Evolutionary conservation across 2,797 vertebrate genomes (phyloP), one percentile per base, ranked within the genome.

Genomic region (Todus mexicanus): DNA sequence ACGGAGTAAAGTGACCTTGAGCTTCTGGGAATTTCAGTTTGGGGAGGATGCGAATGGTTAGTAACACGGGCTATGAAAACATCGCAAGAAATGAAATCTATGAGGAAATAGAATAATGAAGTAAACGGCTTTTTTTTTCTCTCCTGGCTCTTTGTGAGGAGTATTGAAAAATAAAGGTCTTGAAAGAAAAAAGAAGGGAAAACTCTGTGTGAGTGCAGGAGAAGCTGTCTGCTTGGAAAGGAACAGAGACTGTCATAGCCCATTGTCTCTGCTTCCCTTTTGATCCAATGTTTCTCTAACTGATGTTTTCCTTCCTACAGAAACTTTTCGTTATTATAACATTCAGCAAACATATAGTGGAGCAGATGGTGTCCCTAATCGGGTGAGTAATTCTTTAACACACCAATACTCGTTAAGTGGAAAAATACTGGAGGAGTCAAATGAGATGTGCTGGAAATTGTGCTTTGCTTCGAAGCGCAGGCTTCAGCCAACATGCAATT

Each of bases 251-350:
- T 79, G 77, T 64, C 33, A 2, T 42, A 10, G 19, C 54, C 80
- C 45, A 40, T 87, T 83, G 89, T 86, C 84, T 63, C 61, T 27
- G 75, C 56, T 87, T 76, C 74, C 77, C 68, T 77, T 94, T 50
- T 37, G 48, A 66, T 95, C 66, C 59, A 68, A 63, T 57, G 63
- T 79, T 43, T 85, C 64, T 94, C 91, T 96, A 89, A 97, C 87
- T 92, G 40, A 37, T 94, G 61, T 95, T 96, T 94, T 97, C 94
- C 84, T 97, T 97, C 97, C 97, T 97, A 95, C 98, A 99, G 99
- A 99, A 99, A 98, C 98, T 98, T 92, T 99, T 99, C 93, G 98
- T 99, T 95, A 98, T 99, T 92, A 95, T 99, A 98, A 99, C 98
- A 87, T 99, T 99, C 98, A 99, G 98, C 98, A 98, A 98, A 96